Evolutionary conservation across 2,797 vertebrate genomes (phyloP).

Genomic region (Chloroceryle inda): DNA sequence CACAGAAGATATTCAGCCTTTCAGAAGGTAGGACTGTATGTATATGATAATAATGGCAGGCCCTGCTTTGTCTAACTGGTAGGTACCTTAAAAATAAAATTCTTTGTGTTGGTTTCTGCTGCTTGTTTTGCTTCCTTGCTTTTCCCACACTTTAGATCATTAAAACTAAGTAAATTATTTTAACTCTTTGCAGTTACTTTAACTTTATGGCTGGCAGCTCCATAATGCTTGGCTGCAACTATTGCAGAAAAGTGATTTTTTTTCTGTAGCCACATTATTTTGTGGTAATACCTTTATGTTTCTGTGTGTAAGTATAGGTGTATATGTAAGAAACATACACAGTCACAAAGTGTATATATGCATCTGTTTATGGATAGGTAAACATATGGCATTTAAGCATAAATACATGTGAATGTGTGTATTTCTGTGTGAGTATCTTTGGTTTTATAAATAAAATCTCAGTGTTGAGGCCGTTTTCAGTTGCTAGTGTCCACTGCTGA

Average conservation of each 20-base stretch:
- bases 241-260: neutral
- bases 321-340: fast-evolving
- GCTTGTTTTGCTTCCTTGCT: neutral
- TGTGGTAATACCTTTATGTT: neutral
- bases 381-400: neutral
- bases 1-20: neutral
- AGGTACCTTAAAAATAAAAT: neutral
- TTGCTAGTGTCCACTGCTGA: neutral
- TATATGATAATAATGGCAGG: neutral
- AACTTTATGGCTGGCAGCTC: neutral
- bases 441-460: neutral
- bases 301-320: neutral
- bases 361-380: neutral
- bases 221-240: neutral
- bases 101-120: neutral
- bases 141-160: neutral
- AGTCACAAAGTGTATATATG: neutral
- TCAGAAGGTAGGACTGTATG: neutral
- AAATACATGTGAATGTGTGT: neutral
- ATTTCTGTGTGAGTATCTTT: neutral
- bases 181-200: neutral
- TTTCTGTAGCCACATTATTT: neutral
- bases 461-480: neutral
- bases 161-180: neutral
- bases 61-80: neutral